Evolutionary conservation across 1,140 invertebrate genomes (phyloP).

Genomic region (Atta texana): DNA sequence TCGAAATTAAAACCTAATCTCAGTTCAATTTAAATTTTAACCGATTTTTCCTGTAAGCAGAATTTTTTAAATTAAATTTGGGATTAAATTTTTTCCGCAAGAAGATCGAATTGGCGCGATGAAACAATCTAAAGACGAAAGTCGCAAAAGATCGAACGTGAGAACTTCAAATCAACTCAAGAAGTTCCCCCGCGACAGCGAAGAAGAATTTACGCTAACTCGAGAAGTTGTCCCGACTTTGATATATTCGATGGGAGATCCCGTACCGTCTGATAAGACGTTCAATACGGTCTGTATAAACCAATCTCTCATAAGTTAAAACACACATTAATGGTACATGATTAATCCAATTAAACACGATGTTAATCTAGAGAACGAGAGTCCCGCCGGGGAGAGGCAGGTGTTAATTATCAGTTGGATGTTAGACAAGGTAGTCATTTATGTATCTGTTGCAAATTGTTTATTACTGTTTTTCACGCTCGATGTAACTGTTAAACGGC

Average conservation of each 20-base stretch:
- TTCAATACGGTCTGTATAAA: not conserved
- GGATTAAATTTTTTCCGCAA: conserved; percentile 15
- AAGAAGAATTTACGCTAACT: conserved; percentile 13
- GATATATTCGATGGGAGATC: conserved; percentile 27
- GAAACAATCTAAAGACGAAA: not conserved
- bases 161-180: conserved; percentile 37
- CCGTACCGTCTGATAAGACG: not conserved
- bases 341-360: conserved; percentile 10
- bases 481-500: conserved; percentile 55
- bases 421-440: conserved; percentile 56
- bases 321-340: conserved; percentile 19
- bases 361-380: conserved; percentile 2
- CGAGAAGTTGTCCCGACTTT: conserved; percentile 35
- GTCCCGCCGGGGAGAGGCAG: not conserved
- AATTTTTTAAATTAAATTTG: too few species aligned
- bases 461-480: conserved; percentile 68
- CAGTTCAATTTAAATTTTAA: not conserved
- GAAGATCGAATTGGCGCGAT: conserved; percentile 7
- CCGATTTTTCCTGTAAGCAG: not conserved
- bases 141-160: conserved; percentile 7
- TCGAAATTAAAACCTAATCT: not conserved
- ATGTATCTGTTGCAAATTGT: conserved; percentile 20
- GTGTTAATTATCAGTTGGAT: conserved; percentile 55
- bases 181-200: conserved; percentile 12
- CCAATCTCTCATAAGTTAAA: conserved; percentile 1